phyloP scores from a whole-genome alignment of 2,888 invertebrate genomes.

The Creontiades dilutus region DNA sequence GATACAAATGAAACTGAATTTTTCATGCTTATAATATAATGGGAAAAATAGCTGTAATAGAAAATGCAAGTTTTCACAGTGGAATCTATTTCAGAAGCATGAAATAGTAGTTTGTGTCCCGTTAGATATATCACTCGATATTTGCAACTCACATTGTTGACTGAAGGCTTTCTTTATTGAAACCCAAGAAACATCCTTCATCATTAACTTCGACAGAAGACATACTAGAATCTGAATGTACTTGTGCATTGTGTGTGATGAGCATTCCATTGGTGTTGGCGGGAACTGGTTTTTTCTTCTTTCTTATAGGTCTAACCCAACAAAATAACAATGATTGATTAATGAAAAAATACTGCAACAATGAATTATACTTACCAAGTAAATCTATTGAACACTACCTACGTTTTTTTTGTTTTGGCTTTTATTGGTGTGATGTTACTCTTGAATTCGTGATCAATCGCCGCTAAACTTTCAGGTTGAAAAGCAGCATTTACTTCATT shows the following conservation, averaged over 20 bases:
- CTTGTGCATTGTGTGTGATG: neutral
- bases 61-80: too few species aligned
- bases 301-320: neutral
- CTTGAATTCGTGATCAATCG: neutral
- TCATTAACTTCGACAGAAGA: neutral
- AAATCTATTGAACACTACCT: neutral
- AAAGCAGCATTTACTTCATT: neutral
- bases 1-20: too few species aligned
- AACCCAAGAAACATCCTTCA: neutral
- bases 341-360: neutral
- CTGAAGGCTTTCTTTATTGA: neutral
- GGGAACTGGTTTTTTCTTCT: neutral
- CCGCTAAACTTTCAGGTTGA: neutral
- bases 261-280: too few species aligned
- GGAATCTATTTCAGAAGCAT: too few species aligned
- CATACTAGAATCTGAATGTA: neutral
- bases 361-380: neutral
- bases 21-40: too few species aligned
- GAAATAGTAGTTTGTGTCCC: too few species aligned
- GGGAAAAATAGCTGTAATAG: too few species aligned
- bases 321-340: neutral
- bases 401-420: neutral
- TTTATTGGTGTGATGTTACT: neutral
- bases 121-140: too few species aligned
- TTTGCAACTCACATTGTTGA: neutral